Conservation (phyloP, 1,140 invertebrate genomes). For the Papilio polyxenes region DNA sequence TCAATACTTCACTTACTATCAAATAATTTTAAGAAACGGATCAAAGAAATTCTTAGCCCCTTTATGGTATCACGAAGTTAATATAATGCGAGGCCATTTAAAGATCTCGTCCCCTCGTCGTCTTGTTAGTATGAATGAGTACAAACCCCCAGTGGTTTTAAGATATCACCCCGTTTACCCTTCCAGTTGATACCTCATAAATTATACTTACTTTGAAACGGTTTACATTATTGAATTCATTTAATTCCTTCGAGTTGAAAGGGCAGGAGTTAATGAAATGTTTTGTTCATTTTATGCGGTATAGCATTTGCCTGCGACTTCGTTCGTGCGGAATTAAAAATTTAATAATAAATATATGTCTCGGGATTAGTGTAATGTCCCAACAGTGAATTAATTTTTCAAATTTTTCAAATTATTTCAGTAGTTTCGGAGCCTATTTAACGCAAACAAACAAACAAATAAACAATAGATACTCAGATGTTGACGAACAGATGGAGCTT, state of each 20-base stretch:
- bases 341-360: too few species aligned
- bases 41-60: not conserved
- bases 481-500: too few species aligned
- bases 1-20: not conserved
- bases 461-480: too few species aligned
- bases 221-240: slow-evolving; percentile 22
- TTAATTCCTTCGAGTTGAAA: not conserved
- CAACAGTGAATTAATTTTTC: too few species aligned
- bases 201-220: slow-evolving; percentile 14
- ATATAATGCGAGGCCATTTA: not conserved
- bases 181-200: slow-evolving; percentile 9
- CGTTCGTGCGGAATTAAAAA: too few species aligned
- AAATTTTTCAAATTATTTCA: too few species aligned
- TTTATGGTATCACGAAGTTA: not conserved
- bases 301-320: not conserved
- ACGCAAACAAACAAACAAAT: too few species aligned
- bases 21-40: not conserved
- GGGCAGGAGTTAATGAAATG: not conserved
- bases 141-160: not conserved
- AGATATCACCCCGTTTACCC: not conserved
- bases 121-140: not conserved
- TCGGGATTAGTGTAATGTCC: too few species aligned
- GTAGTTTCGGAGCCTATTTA: too few species aligned
- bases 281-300: not conserved
- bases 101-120: not conserved